Evolutionary conservation across 1,140 invertebrate genomes (phyloP), one percentile per base, ranked within the genome.

Genomic region (Apolygus lucorum): DNA sequence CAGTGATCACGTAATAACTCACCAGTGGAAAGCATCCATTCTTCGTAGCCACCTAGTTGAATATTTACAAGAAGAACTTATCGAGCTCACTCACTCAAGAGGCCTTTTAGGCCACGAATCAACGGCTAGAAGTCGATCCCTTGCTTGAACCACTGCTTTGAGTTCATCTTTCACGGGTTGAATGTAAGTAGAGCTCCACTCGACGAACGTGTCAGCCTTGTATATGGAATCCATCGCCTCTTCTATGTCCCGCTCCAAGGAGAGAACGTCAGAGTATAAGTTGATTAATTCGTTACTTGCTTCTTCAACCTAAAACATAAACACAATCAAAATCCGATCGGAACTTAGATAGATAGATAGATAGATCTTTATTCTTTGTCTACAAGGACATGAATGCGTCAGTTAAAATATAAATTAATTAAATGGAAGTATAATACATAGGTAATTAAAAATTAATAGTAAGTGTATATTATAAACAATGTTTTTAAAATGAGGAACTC

Each of bases 161-260:
- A 82, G 70, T 68, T 78, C 76, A 11, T 77, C 72, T 26, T 79
- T 73, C 13, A 78, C 73, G 1, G 81, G 80, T 63, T 78, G 78
- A 21, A 82, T 75, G 64, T 80, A 78, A 67, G 79, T 78, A 63
- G 79, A 78, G 13, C 82, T 76, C 81, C 81, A 82, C 74, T 82
- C 81, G 2, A 77, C 74, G 25, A 79, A 74, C 13, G 80, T 81
- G 66, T 75, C 79, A 34, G 77, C 75, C 69, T 83, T 81, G 68
- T 76, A 82, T 28, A 81, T 76, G 59, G 78, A 77, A 1, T 73
- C 67, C 52, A 82, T 72, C 4, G 79, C 75, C 64, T 79, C 75
- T 17, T 28, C 29, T 11, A 73, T 27, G 11, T 72, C 59, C 14
- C 29, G 8, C 52, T 72, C 68, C 8, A 72, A 17, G 2, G 29